Percentiles rank a stretch among this genome's conserved stretches.
Conservation (phyloP, 2,113 vertebrate species). For the Ceuthmochares aereus region DNA sequence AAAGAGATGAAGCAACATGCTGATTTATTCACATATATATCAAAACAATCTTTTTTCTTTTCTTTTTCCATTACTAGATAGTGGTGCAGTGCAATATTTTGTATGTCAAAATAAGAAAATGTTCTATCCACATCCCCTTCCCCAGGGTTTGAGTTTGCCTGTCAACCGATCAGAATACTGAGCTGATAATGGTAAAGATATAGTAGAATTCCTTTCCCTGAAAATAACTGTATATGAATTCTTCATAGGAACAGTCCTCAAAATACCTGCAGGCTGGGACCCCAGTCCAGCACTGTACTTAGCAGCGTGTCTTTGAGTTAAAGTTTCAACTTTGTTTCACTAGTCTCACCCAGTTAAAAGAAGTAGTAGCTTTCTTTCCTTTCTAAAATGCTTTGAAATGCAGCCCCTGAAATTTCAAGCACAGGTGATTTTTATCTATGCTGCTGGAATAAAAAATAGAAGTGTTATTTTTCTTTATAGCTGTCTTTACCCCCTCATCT, state of each 20-base stretch:
- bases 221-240: not conserved
- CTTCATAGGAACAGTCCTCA: not conserved
- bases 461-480: not conserved
- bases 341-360: not conserved
- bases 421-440: not conserved
- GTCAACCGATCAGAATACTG: not conserved
- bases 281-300: not conserved
- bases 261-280: not conserved
- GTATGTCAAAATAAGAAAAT: constrained; percentile 42
- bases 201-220: constrained; percentile 2
- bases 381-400: not conserved
- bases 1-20: not conserved
- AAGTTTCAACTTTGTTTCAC: not conserved
- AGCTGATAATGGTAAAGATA: not conserved
- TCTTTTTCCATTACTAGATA: not conserved
- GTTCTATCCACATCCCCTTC: not conserved
- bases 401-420: not conserved
- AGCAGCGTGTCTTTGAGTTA: not conserved
- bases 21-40: constrained; percentile 28
- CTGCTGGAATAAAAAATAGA: not conserved
- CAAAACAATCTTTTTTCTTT: not conserved
- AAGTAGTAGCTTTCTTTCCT: not conserved
- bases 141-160: not conserved
- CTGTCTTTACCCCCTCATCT: rapidly evolving
- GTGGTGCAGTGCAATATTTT: constrained; percentile 15